Conservation (phyloP, 1,140 invertebrate genomes). For the Thrips palmi region DNA sequence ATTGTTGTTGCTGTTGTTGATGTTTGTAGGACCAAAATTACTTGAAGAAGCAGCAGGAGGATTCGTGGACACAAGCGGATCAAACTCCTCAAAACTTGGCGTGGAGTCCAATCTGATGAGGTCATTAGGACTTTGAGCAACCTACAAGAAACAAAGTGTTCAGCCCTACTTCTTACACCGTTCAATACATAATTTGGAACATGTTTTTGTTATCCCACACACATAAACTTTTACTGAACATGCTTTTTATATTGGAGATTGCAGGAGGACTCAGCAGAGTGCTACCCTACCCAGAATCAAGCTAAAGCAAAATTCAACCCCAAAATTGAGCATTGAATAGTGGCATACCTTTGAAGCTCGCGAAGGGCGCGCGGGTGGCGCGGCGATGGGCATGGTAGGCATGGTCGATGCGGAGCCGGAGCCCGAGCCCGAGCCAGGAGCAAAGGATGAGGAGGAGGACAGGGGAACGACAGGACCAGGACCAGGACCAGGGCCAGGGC, state of each 20-base stretch:
- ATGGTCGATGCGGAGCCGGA: too few relatives aligned
- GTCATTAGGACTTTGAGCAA: too few relatives aligned
- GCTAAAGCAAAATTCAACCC: background rate
- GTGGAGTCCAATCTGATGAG: conserved; percentile 37
- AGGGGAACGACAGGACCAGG: too few relatives aligned
- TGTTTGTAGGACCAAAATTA: too few relatives aligned
- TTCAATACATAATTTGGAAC: background rate
- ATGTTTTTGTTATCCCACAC: conserved; percentile 3
- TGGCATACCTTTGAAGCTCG: too few relatives aligned
- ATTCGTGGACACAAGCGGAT: conserved; percentile 30
- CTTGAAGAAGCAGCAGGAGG: conserved; percentile 9
- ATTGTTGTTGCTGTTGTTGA: conserved; percentile 8
- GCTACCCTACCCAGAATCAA: background rate
- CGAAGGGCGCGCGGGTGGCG: too few relatives aligned
- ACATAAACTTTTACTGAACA: background rate
- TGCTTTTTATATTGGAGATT: background rate
- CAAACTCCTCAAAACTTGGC: conserved; percentile 35
- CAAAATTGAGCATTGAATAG: too few relatives aligned
- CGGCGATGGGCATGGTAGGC: too few relatives aligned
- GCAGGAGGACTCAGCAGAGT: background rate
- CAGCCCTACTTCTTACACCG: conserved; percentile 2
- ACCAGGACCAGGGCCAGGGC: too few relatives aligned
- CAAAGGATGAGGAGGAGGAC: too few relatives aligned
- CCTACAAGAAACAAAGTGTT: too few relatives aligned
- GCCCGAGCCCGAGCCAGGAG: too few relatives aligned